phyloP scores from a whole-genome alignment of 2,888 invertebrate genomes.

The Phalangium opilio region DNA sequence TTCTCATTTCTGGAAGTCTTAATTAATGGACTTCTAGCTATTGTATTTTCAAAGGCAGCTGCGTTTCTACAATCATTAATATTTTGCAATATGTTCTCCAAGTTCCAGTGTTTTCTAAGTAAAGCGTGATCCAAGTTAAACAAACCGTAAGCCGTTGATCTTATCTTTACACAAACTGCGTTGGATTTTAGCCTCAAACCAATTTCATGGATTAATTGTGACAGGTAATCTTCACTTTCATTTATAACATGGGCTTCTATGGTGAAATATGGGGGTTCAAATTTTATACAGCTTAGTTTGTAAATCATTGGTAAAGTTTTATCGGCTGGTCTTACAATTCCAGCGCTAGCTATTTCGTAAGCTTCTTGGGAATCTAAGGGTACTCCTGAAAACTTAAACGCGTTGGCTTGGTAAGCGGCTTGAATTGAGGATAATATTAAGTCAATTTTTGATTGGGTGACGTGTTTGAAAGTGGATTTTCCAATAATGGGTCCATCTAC shows the following conservation, averaged over 20 bases:
- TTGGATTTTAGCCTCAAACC: slow-evolving; percentile 60
- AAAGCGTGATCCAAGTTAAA: slow-evolving; percentile 61
- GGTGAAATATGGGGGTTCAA: slow-evolving; percentile 65
- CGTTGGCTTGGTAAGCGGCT: slow-evolving; percentile 62
- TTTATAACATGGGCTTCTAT: slow-evolving; percentile 75
- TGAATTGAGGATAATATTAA: slow-evolving; percentile 60
- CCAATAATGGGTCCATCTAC: slow-evolving; percentile 54
- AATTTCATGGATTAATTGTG: slow-evolving; percentile 61
- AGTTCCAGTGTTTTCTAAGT: slow-evolving; percentile 62
- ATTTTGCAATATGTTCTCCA: slow-evolving; percentile 50
- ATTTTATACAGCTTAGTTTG: slow-evolving; percentile 66
- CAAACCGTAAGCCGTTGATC: slow-evolving; percentile 66
- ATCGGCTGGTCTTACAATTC: slow-evolving; percentile 57
- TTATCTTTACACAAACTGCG: slow-evolving; percentile 62
- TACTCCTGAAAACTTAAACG: slow-evolving; percentile 45
- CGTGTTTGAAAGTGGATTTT: slow-evolving; percentile 49
- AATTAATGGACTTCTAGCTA: too few species aligned
- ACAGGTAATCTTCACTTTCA: slow-evolving; percentile 62
- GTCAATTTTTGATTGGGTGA: slow-evolving; percentile 53
- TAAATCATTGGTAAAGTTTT: slow-evolving; percentile 62
- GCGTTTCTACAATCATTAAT: slow-evolving; percentile 33
- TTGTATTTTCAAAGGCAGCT: not conserved
- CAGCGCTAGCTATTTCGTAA: slow-evolving; percentile 70
- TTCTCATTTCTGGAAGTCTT: too few species aligned
- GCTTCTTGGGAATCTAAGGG: slow-evolving; percentile 72